Percentiles rank a stretch among this genome's conserved stretches.
Conservation (phyloP, 2,113 vertebrate genomes). For the Xenus cinereus region DNA sequence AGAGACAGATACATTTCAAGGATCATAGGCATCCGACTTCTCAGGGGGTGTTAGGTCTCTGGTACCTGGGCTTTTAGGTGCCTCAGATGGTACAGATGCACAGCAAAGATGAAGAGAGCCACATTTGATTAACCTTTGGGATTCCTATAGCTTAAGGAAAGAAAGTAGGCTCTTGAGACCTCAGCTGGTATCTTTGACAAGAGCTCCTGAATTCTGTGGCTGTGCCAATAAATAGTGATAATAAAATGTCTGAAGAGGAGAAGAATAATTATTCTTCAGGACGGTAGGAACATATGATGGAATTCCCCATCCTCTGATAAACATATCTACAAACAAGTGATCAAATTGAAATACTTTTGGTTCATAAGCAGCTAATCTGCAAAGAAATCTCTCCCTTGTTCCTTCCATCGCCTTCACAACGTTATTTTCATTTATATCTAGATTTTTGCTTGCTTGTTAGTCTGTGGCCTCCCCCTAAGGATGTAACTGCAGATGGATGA, state of each 20-base stretch:
- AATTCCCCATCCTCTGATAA: constrained; percentile 50
- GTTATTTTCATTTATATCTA: constrained; percentile 63
- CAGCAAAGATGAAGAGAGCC: background rate
- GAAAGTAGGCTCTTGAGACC: background rate
- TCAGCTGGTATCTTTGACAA: background rate
- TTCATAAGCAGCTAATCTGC: constrained; percentile 68
- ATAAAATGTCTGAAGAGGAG: background rate
- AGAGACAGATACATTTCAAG: background rate
- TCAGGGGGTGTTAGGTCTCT: background rate
- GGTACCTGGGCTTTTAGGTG: background rate
- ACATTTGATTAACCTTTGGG: background rate
- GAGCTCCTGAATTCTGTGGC: background rate
- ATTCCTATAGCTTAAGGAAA: background rate
- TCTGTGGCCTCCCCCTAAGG: constrained; percentile 50
- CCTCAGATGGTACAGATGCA: background rate
- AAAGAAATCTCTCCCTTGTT: constrained; percentile 50
- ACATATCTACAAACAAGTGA: constrained; percentile 27
- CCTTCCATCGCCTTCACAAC: background rate
- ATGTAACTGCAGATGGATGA: constrained; percentile 68
- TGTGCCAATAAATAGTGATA: background rate
- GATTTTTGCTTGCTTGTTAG: constrained; percentile 71
- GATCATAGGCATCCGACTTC: accelerated
- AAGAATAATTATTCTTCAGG: constrained; percentile 13
- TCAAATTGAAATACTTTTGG: constrained; percentile 56
- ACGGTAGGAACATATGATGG: constrained; percentile 4